Evolutionary conservation across 2,797 vertebrate species (phyloP).

Genomic region (Pipistrellus nathusii): DNA sequence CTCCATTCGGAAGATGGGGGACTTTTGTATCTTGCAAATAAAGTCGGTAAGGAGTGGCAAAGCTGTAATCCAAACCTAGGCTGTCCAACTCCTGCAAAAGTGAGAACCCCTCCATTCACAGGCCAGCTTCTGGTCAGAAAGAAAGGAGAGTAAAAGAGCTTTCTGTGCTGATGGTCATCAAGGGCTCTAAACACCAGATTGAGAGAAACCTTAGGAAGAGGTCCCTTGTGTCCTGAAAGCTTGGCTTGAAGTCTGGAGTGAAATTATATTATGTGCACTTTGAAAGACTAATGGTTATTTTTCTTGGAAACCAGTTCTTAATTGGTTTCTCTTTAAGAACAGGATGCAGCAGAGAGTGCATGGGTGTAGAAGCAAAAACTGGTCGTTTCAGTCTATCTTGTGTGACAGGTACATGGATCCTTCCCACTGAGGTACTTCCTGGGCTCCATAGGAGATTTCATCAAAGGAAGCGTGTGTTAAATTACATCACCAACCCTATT

Average conservation of each 20-base stretch:
- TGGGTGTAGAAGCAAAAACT: background rate
- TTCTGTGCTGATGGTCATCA: background rate
- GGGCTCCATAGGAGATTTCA: slow-evolving; percentile 54
- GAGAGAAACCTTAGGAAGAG: background rate
- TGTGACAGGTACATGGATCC: background rate
- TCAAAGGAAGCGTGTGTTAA: slow-evolving; percentile 66
- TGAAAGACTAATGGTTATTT: background rate
- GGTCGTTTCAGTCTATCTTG: slow-evolving; percentile 9
- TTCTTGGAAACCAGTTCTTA: slow-evolving; percentile 45
- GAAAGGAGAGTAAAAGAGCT: background rate
- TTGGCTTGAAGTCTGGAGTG: background rate
- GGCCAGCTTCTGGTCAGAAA: background rate
- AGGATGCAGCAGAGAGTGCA: background rate
- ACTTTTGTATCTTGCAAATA: background rate
- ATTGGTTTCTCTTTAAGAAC: slow-evolving; percentile 35
- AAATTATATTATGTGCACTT: background rate
- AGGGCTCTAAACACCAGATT: background rate
- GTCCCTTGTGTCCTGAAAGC: background rate
- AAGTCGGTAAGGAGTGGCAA: background rate
- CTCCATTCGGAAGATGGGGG: background rate
- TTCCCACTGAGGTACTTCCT: slow-evolving; percentile 71
- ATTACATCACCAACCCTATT: slow-evolving; percentile 60
- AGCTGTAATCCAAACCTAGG: background rate
- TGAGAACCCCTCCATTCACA: background rate
- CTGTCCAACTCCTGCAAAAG: background rate